Evolutionary conservation across 64 coral and sea anemone genomes (phyloP).

Genomic region (Anthopleura sola): DNA sequence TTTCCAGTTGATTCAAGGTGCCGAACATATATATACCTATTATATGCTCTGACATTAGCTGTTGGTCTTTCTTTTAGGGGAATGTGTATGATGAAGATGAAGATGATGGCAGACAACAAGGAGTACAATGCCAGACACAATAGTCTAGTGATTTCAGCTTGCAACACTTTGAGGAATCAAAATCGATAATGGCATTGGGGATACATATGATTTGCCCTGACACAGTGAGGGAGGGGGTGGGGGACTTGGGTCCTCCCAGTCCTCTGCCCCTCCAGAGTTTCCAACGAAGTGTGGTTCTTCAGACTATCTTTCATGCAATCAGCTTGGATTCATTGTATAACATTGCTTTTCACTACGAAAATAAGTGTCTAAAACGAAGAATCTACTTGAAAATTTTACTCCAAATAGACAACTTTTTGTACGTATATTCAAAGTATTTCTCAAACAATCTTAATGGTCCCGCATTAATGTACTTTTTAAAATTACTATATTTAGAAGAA

Average conservation of each 20-base stretch:
- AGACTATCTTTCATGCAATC: background rate
- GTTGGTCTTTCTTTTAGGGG: slow-evolving; percentile 42
- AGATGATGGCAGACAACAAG: slow-evolving; percentile 19
- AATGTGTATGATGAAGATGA: slow-evolving; percentile 74
- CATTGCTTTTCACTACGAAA: background rate
- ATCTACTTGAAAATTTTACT: background rate
- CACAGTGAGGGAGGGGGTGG: background rate
- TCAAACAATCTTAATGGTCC: no score
- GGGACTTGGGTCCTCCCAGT: background rate
- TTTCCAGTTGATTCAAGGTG: no score
- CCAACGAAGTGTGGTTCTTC: background rate
- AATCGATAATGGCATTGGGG: background rate
- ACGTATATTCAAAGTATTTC: no score
- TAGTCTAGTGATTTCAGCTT: slow-evolving; percentile 34
- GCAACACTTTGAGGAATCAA: background rate
- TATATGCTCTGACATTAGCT: no score
- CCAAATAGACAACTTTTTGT: background rate
- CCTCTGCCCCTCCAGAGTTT: background rate
- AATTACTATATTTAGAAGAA: no score
- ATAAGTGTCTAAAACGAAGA: background rate
- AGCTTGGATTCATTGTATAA: background rate
- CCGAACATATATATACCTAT: no score
- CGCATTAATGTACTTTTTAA: no score
- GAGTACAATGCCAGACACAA: slow-evolving; percentile 92
- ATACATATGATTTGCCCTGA: background rate